Evolutionary conservation across 2,888 invertebrate genomes (phyloP).

Genomic region (Neocrepidodera transversa): DNA sequence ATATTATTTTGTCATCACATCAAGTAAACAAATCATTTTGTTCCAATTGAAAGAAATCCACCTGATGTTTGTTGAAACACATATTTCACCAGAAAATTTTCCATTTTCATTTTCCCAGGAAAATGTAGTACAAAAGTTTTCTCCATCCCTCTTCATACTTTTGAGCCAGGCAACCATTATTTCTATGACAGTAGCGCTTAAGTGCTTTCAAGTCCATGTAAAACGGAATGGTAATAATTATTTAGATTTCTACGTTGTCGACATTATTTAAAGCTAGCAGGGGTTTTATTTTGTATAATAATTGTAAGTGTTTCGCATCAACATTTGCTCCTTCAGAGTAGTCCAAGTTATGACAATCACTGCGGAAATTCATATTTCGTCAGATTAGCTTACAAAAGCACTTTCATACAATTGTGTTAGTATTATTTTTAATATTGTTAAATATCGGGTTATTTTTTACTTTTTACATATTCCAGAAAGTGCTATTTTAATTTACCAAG

Average conservation of each 20-base stretch:
- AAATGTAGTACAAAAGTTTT: slow-evolving; percentile 24
- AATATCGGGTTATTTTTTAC: too few relatives aligned
- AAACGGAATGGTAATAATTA: slow-evolving; percentile 37
- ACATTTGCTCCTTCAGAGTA: too few relatives aligned
- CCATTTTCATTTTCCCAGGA: slow-evolving; percentile 18
- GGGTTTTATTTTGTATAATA: slow-evolving; percentile 32
- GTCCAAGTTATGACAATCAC: too few relatives aligned
- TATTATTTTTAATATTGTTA: too few relatives aligned
- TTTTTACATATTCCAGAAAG: too few relatives aligned
- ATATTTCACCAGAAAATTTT: slow-evolving; percentile 28
- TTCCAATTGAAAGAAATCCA: slow-evolving; percentile 9
- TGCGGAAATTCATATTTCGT: too few relatives aligned
- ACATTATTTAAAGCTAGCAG: slow-evolving; percentile 35
- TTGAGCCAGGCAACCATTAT: slow-evolving; percentile 26
- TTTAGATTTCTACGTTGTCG: slow-evolving; percentile 38
- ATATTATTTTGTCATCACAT: too few relatives aligned
- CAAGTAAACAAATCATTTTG: too few relatives aligned
- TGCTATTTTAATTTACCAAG: too few relatives aligned
- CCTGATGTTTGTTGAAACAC: slow-evolving; percentile 9
- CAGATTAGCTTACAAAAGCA: too few relatives aligned
- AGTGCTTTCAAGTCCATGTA: slow-evolving; percentile 27
- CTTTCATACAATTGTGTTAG: too few relatives aligned
- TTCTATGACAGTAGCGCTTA: slow-evolving; percentile 21
- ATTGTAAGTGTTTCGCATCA: slow-evolving; percentile 29
- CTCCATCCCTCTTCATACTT: slow-evolving; percentile 22